Conservation (phyloP, 2,888 invertebrate genomes). For the Polydrusus cervinus region DNA sequence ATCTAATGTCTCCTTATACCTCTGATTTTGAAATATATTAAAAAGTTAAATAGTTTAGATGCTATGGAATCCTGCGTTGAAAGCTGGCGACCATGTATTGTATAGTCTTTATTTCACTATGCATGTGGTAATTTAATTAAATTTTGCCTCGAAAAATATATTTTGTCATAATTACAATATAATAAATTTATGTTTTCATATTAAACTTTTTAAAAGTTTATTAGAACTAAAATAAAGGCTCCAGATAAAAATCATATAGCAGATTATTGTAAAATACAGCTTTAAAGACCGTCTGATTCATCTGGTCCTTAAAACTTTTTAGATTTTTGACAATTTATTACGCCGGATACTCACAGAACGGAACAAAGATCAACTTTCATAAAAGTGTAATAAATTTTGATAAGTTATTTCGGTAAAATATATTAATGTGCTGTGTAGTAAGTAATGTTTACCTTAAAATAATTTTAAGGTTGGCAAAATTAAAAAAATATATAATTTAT, state of each 20-base stretch:
- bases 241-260: neutral
- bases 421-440: slow-evolving; percentile 45
- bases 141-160: no score
- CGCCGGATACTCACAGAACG: slow-evolving; percentile 49
- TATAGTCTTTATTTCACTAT: no score
- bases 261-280: slow-evolving; percentile 50
- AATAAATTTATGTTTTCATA: no score
- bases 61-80: no score
- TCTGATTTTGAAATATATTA: no score
- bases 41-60: no score
- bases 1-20: no score
- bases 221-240: neutral
- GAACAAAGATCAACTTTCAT: slow-evolving; percentile 54
- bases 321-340: slow-evolving; percentile 52
- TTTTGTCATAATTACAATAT: no score
- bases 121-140: no score
- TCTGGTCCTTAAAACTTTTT: slow-evolving; percentile 52
- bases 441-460: slow-evolving; percentile 32
- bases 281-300: slow-evolving; percentile 49
- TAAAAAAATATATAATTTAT: no score
- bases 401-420: slow-evolving; percentile 52
- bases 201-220: no score
- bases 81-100: no score
- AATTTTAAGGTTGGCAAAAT: neutral
- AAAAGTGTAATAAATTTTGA: slow-evolving; percentile 54